Percentiles rank a stretch among this genome's conserved stretches.
phyloP scores from a whole-genome alignment of 2,113 vertebrate genomes.

The Strix aluco region DNA sequence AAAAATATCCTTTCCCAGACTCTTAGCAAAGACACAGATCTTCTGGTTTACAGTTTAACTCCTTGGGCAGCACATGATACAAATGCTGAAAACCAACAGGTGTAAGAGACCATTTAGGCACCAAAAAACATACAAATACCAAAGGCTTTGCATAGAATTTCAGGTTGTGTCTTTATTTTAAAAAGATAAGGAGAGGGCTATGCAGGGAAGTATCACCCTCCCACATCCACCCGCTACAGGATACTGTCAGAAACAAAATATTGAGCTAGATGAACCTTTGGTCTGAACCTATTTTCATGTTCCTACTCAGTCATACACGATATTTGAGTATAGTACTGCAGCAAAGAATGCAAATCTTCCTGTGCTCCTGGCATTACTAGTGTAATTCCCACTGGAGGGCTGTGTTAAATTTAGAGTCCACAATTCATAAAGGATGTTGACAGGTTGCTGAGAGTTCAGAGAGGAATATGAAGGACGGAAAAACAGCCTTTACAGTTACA shows the following conservation, averaged over 20 bases:
- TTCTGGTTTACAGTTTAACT: neutral
- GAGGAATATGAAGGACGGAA: neutral
- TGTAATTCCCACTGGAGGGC: neutral
- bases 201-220: neutral
- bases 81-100: neutral
- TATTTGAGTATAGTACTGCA: neutral
- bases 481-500: neutral
- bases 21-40: neutral
- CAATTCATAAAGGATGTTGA: neutral
- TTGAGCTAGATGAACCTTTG: neutral
- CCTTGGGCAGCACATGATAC: neutral
- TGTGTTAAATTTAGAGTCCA: neutral
- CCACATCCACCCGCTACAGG: neutral
- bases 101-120: neutral
- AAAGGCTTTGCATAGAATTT: neutral
- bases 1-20: constrained; percentile 30
- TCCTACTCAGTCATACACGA: neutral
- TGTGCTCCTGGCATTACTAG: neutral
- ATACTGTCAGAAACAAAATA: neutral
- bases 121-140: neutral
- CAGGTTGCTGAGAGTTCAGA: neutral
- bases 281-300: neutral
- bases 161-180: neutral
- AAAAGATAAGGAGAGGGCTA: neutral
- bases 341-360: neutral